Evolutionary conservation across 2,797 vertebrate species (phyloP).

Genomic region (Stomatorhinus walkeri): DNA sequence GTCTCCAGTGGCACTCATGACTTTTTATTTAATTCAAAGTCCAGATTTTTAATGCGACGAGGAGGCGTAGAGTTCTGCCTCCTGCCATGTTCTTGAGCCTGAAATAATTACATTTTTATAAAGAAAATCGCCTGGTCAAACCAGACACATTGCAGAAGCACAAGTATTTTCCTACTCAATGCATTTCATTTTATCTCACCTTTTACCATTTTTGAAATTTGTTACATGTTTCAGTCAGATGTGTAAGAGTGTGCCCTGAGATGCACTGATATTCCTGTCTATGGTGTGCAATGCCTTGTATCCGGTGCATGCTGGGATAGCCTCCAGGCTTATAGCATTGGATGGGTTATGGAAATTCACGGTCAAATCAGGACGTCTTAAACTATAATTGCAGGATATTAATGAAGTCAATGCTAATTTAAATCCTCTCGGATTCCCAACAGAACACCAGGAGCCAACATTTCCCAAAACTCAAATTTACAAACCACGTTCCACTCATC

Average conservation of each 20-base stretch:
- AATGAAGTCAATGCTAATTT: background rate
- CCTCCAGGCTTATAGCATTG: background rate
- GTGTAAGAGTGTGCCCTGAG: background rate
- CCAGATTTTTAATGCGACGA: background rate
- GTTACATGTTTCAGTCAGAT: background rate
- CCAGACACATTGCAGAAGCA: background rate
- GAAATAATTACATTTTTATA: conserved; percentile 1
- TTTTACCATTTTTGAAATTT: background rate
- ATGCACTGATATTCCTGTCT: background rate
- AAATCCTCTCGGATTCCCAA: background rate
- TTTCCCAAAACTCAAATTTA: background rate
- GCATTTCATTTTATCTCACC: background rate
- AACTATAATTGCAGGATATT: background rate
- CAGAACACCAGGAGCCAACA: background rate
- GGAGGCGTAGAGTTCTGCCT: background rate
- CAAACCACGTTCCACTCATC: background rate
- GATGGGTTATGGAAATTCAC: background rate
- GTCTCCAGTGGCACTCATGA: background rate
- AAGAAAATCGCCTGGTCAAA: background rate
- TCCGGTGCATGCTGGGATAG: background rate
- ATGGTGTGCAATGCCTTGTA: background rate
- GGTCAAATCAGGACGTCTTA: background rate
- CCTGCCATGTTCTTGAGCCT: background rate
- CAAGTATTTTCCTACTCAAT: background rate
- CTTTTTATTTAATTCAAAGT: conserved; percentile 2